These are phyloP conservation scores for Ispidina picta DNA, from an alignment of 2,797 vertebrate genomes.

Conservation along the genomic window DNA sequence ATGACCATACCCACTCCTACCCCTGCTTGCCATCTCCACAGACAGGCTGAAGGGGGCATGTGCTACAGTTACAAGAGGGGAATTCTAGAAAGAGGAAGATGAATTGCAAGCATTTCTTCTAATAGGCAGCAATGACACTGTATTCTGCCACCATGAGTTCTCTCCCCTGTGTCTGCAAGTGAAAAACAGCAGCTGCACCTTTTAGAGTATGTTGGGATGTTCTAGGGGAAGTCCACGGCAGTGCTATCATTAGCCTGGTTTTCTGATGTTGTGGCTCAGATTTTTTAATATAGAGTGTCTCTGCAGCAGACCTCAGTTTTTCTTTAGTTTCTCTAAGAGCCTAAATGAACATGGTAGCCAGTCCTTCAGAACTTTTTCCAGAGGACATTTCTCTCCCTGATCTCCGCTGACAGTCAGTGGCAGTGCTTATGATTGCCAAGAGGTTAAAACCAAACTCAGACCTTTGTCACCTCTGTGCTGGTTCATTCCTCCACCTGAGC, in stretches of 20 bases:
- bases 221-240: background rate
- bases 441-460: background rate
- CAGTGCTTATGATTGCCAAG: background rate
- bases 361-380: background rate
- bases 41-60: background rate
- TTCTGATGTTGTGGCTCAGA: background rate
- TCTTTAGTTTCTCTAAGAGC: background rate
- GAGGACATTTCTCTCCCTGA: background rate
- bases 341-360: background rate
- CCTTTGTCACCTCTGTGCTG: background rate
- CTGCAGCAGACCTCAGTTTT: background rate
- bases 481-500: background rate
- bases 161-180: background rate
- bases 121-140: background rate
- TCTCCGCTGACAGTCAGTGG: background rate
- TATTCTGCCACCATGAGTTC: background rate
- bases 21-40: background rate
- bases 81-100: background rate
- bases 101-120: background rate
- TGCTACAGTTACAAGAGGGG: background rate
- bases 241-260: background rate
- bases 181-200: background rate
- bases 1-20: fast-evolving
- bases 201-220: background rate
- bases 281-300: background rate